Evolutionary conservation across 1,140 invertebrate species (phyloP).

Genomic region (Conus betulinus): DNA sequence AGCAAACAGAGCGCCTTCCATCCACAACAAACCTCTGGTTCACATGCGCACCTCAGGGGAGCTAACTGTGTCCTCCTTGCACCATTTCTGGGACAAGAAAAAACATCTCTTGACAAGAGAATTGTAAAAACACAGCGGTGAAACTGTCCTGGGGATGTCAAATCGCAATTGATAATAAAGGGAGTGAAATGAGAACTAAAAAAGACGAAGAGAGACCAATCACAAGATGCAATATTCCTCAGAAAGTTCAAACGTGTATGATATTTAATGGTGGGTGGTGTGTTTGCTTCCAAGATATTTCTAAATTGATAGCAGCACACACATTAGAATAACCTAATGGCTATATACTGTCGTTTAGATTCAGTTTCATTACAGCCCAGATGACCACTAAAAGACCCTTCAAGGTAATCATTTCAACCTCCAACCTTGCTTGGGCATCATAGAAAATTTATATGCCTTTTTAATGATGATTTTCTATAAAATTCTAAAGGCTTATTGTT

Average conservation of each 20-base stretch:
- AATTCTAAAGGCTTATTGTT: no score
- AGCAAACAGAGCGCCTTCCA: not conserved
- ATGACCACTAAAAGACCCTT: no score
- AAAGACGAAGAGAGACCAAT: not conserved
- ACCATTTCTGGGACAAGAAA: constrained; percentile 39
- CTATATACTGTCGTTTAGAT: not conserved
- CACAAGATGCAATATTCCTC: not conserved
- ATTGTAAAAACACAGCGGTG: constrained; percentile 8
- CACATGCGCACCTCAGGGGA: not conserved
- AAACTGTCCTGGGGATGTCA: not conserved
- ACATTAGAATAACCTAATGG: not conserved
- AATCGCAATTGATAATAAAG: not conserved
- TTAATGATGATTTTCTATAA: no score
- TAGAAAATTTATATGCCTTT: no score
- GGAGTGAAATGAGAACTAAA: not conserved
- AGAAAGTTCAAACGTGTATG: not conserved
- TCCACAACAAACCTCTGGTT: not conserved
- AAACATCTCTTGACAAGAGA: constrained; percentile 1
- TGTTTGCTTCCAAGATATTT: not conserved
- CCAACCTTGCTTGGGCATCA: no score
- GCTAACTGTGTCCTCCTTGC: not conserved
- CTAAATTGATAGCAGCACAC: not conserved
- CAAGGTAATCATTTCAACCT: no score
- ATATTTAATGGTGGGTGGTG: not conserved
- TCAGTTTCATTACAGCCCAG: no score